A percentile compares a stretch with the other conserved stretches of the same genome.
phyloP scores from a whole-genome alignment of 2,888 invertebrate genomes.

The Adineta ricciae region DNA sequence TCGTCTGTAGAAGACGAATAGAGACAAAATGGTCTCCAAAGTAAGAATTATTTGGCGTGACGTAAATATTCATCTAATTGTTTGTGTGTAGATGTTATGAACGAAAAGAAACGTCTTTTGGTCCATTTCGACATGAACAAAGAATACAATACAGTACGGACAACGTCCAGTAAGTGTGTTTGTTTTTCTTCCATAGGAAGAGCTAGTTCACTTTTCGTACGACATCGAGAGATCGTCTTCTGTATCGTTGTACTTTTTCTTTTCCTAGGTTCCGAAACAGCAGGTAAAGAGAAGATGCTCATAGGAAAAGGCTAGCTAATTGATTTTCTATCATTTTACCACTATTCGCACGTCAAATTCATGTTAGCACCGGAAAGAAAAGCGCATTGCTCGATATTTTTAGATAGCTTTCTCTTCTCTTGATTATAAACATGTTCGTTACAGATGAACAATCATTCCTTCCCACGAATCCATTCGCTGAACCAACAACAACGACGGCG shows the following conservation, averaged over 20 bases:
- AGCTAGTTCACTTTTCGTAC: too few species aligned
- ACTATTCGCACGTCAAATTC: background rate
- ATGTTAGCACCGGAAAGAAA: background rate
- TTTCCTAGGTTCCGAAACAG: background rate
- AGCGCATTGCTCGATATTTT: background rate
- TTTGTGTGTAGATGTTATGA: background rate
- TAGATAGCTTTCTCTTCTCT: background rate
- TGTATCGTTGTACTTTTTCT: background rate
- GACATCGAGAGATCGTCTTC: background rate
- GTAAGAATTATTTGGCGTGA: background rate
- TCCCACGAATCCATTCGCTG: conserved; percentile 4
- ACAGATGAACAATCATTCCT: background rate
- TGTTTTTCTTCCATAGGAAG: background rate
- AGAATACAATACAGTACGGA: conserved; percentile 1
- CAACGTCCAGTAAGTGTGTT: background rate
- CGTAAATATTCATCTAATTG: background rate
- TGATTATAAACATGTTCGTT: background rate
- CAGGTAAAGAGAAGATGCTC: background rate
- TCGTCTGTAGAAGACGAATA: background rate
- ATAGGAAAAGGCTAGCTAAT: background rate
- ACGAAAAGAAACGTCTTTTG: background rate
- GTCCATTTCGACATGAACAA: background rate
- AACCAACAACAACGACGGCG: background rate
- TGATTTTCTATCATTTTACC: background rate
- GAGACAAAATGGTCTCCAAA: background rate